Percentiles rank a stretch among this genome's conserved stretches.
Evolutionary conservation across 2,797 vertebrate species (phyloP).

Genomic region (Scleropages formosus): DNA sequence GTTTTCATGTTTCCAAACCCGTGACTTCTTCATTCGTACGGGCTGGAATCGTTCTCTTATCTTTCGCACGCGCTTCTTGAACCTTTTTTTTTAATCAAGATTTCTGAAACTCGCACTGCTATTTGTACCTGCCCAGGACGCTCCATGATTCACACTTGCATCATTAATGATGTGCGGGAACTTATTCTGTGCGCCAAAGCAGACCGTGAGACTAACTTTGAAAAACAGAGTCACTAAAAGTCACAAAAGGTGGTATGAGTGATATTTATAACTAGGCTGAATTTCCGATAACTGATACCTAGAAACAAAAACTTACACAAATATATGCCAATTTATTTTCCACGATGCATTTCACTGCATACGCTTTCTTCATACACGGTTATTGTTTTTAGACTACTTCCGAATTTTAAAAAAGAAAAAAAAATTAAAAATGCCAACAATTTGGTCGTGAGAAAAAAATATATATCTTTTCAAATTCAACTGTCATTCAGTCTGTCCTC

Average conservation of each 20-base stretch:
- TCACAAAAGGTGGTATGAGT: background rate
- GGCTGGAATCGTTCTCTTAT: conserved; percentile 20
- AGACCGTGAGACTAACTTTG: background rate
- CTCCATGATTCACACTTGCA: background rate
- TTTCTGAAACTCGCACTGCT: conserved; percentile 15
- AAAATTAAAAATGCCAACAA: too few relatives aligned
- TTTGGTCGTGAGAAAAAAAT: too few relatives aligned
- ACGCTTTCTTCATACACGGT: too few relatives aligned
- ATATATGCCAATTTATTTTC: too few relatives aligned
- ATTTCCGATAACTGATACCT: too few relatives aligned
- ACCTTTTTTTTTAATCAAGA: conserved; percentile 8
- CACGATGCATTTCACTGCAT: too few relatives aligned
- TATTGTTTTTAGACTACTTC: too few relatives aligned
- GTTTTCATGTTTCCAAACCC: background rate
- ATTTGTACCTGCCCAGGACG: background rate
- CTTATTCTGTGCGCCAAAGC: conserved; percentile 17
- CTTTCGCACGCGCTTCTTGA: conserved; percentile 15
- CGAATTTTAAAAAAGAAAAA: too few relatives aligned
- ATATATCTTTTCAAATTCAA: too few relatives aligned
- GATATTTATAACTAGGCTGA: too few relatives aligned
- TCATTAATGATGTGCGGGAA: conserved; percentile 11
- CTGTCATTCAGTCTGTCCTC: too few relatives aligned
- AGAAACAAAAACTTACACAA: too few relatives aligned
- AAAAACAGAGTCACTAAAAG: background rate
- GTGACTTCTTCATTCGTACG: conserved; percentile 5